Base-by-base conservation (phyloP, 1,140 invertebrate genomes). In the Drosophila leontia region DNA sequence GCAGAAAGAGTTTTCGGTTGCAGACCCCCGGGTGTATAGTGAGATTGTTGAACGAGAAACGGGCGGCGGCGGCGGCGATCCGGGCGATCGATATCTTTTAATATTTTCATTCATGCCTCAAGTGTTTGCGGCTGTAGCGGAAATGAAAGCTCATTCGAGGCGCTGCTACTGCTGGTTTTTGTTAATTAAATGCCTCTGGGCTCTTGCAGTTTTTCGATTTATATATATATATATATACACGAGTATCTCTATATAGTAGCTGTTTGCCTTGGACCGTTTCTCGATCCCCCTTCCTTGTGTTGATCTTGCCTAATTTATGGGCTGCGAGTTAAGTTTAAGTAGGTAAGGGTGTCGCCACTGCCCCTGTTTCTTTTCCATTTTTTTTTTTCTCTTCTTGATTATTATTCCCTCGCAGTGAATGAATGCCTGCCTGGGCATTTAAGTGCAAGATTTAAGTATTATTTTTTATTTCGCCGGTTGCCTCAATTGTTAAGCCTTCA, bases 101-200 rank as follows among this genome's bases (percentile, higher is more conserved):
- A 87, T 87, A 87, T 85, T 84, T 84, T 84, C 82, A 84, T 84
- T 85, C 82, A 84, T 85, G 82, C 77, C 78, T 45, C 77, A 48
- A 82, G 79, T 86, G 75, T 45, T 58, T 86, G 80, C 45, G 68
- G 79, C 64, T 76, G 72, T 59, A 55, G 80, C 83, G 83, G 83
- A 87, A 87, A 87, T 87, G 83, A 87, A 87, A 84, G 82, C 81
- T 85, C 78, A 84, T 77, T 84, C 61, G 65, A 23, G 41, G 67
- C 37, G 39, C 45, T 37, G 75, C 75, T 76, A 65, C 72, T 77
- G 70, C 70, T 77, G 72, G 56, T 82, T 81, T 82, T 78, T 82
- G 79, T 82, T 85, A 85, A 85, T 85, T 85, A 85, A 85, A 85
- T 87, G 82, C 83, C 82, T 39, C 35, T 35, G 83, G 82, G 61